Percentiles rank a stretch among this genome's conserved stretches.
These are phyloP conservation scores for Hipposideros larvatus DNA, from an alignment of 2,797 vertebrate genomes.

Conservation along the genomic window DNA sequence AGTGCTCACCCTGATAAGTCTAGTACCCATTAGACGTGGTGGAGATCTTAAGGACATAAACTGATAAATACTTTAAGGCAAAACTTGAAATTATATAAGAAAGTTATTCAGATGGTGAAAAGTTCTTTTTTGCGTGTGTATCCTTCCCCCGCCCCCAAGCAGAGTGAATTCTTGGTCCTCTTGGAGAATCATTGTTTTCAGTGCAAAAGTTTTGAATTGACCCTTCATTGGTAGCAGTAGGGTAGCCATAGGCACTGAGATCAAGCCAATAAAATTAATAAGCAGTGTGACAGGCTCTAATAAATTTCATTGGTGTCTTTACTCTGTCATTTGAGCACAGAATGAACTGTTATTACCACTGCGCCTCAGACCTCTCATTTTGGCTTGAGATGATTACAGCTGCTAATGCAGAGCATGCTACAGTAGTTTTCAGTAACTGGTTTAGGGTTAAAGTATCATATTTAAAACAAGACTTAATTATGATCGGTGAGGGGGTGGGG, in stretches of 20 bases:
- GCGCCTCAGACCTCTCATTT: conserved; percentile 85
- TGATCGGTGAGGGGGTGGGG: background rate
- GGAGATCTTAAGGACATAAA: background rate
- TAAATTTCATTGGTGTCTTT: conserved; percentile 79
- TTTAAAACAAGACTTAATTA: conserved; percentile 82
- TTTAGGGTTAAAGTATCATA: conserved; percentile 80
- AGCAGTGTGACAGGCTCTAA: conserved; percentile 58
- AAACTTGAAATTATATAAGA: background rate
- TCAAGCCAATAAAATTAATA: conserved; percentile 82
- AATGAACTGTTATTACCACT: conserved; percentile 79
- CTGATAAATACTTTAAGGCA: background rate
- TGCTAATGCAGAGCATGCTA: conserved; percentile 8
- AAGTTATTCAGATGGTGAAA: background rate
- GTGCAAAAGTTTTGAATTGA: conserved; percentile 78
- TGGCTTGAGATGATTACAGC: conserved; percentile 79
- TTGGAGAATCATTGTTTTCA: conserved; percentile 12
- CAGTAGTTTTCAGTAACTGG: conserved; percentile 71
- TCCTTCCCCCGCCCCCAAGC: background rate
- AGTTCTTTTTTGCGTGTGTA: background rate
- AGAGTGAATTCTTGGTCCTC: conserved; percentile 5
- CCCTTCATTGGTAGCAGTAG: background rate
- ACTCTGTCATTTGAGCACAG: conserved; percentile 62
- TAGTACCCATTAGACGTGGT: background rate
- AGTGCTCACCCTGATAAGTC: no score
- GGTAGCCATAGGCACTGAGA: conserved; percentile 69